Percentiles rank a stretch among this genome's conserved stretches.
These are phyloP conservation scores for Buceros bicornis DNA, from an alignment of 2,797 vertebrate genomes.

Conservation along the genomic window DNA sequence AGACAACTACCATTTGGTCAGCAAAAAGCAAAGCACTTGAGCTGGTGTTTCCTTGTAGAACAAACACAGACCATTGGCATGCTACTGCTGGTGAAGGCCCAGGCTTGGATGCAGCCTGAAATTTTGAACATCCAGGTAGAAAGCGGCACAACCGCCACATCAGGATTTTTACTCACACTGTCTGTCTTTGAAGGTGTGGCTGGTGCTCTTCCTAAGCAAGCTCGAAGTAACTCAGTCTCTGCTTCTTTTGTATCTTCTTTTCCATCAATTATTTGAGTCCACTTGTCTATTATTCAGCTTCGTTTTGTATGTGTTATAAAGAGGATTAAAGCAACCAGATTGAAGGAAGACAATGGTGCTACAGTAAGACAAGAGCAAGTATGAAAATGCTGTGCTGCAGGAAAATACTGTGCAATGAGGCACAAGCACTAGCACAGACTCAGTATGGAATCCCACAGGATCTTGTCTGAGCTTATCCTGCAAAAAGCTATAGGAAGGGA, in stretches of 20 bases:
- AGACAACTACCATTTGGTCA: neutral
- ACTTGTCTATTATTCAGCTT: neutral
- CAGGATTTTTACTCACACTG: accelerated
- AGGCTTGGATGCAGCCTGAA: neutral
- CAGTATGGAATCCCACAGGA: accelerated
- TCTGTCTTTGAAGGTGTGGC: neutral
- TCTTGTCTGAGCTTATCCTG: neutral
- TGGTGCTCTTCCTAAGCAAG: neutral
- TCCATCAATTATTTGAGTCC: neutral
- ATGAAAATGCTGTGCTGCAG: neutral
- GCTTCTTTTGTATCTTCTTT: neutral
- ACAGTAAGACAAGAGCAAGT: neutral
- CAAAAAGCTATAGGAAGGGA: neutral
- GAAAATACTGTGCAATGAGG: accelerated
- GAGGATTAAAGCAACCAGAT: neutral
- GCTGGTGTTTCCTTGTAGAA: neutral
- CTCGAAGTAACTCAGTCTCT: neutral
- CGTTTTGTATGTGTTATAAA: neutral
- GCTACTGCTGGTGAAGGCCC: neutral
- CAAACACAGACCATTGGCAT: neutral
- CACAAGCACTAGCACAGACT: accelerated
- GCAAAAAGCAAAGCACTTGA: neutral
- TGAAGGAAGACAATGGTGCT: neutral
- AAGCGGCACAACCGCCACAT: accelerated
- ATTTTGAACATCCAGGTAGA: neutral